phyloP scores from a whole-genome alignment of 1,140 invertebrate genomes.

The Gerris buenoi region DNA sequence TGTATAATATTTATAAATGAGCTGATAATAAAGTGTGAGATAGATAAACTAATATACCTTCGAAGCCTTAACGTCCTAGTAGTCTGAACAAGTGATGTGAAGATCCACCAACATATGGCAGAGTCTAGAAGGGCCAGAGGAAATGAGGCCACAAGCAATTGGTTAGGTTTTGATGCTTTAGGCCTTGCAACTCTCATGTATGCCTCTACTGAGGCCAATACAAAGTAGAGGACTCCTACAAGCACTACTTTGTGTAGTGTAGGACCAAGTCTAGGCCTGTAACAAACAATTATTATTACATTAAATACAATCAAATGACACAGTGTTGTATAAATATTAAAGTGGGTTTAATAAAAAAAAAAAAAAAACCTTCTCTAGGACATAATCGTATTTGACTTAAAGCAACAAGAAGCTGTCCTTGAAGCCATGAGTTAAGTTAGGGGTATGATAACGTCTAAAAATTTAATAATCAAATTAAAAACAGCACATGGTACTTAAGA shows the following conservation, averaged over 20 bases:
- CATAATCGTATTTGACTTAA: too few relatives aligned
- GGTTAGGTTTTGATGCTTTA: slow-evolving; percentile 45
- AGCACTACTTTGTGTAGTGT: slow-evolving; percentile 72
- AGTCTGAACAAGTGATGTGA: slow-evolving; percentile 74
- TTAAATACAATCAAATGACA: too few relatives aligned
- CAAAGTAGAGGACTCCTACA: slow-evolving; percentile 65
- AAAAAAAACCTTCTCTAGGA: too few relatives aligned
- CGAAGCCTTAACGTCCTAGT: slow-evolving; percentile 70
- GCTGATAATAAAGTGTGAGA: not conserved
- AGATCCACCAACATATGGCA: slow-evolving; percentile 70
- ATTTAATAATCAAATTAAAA: too few relatives aligned
- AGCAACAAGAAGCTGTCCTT: too few relatives aligned
- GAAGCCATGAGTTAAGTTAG: too few relatives aligned
- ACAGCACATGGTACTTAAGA: too few relatives aligned
- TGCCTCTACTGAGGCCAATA: slow-evolving; percentile 65
- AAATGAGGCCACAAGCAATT: slow-evolving; percentile 53
- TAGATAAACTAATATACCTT: slow-evolving; percentile 30
- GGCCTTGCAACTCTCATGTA: slow-evolving; percentile 57
- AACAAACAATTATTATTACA: too few relatives aligned
- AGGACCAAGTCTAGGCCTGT: slow-evolving; percentile 66
- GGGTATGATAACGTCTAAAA: too few relatives aligned
- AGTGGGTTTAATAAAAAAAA: too few relatives aligned
- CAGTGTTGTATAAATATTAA: too few relatives aligned
- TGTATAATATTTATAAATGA: too few relatives aligned
- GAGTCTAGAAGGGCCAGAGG: slow-evolving; percentile 55